Base-by-base conservation (phyloP, 2,797 vertebrate genomes). In the Tachyglossus aculeatus region DNA sequence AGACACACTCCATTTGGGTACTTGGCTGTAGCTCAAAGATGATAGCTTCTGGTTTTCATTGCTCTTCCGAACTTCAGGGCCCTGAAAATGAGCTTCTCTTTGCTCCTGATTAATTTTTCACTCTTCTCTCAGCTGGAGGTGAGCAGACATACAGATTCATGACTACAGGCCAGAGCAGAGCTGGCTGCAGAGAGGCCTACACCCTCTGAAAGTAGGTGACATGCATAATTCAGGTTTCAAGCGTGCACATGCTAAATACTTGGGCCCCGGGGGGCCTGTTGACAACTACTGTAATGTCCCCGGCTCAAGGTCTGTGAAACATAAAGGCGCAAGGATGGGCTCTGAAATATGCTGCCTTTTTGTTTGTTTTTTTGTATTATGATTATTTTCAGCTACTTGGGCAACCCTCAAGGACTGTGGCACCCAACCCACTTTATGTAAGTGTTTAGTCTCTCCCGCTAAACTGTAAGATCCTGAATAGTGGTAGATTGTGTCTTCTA, bases 51-150 rank as follows among this genome's bases (percentile, higher is more conserved):
- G 48, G 41, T 67, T 65, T 69, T 27, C 41, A n/a, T 63, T 48
- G 54, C 78, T 27, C 16, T 71, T 33, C 48, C 67, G 18, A 38
- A 70, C 53, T 70, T 68, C 24, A 0, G 21, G 57, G 56, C 76
- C 67, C 59, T 25, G 74, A 77, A 69, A 81, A 74, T 61, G 73
- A 83, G 78, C 50, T 81, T 71, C 69, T 58, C 63, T 63, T 68
- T 76, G 51, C 48, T 85, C 25, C 74, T 88, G 67, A 31, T 88
- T 88, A 80, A 80, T 81, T 85, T 85, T 67, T 51, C 60, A 77
- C 76, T 85, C 66, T 38, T 66, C 65, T 71, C 67, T 25, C 83
- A 74, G 73, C 24, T 22, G 82, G 78, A 81, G 19, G 19, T 9
- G 7, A 47, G 33, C 7, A 81, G 81, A 87, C 74, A 77, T 48